Evolutionary conservation across 2,888 invertebrate genomes (phyloP).

Genomic region (Troilus luridus): DNA sequence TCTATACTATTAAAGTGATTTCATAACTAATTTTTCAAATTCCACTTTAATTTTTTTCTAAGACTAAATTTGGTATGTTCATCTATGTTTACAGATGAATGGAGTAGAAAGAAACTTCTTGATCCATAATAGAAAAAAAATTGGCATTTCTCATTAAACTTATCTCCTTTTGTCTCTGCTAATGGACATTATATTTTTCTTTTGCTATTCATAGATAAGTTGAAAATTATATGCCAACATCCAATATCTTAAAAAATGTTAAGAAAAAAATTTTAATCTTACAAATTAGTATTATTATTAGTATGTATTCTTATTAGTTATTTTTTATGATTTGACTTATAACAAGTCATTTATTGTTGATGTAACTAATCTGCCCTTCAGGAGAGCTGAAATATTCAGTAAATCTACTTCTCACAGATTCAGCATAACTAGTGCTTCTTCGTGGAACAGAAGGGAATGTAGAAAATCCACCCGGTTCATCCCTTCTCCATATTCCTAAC

Average conservation of each 20-base stretch:
- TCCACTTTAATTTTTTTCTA: not conserved
- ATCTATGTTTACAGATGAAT: not conserved
- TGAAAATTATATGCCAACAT: not conserved
- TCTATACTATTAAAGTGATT: not conserved
- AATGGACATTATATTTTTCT: not conserved
- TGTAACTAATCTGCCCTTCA: slow-evolving; percentile 62
- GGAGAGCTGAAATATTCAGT: slow-evolving; percentile 65
- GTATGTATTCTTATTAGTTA: not conserved
- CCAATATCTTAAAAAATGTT: not conserved
- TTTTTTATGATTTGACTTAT: not conserved
- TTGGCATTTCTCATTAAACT: not conserved
- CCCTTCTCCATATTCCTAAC: slow-evolving; percentile 60
- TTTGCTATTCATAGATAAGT: not conserved
- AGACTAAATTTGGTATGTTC: not conserved
- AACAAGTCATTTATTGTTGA: not conserved
- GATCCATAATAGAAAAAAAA: not conserved
- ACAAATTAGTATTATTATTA: not conserved
- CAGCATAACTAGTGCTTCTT: slow-evolving; percentile 16
- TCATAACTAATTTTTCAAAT: not conserved
- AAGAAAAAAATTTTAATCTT: too few relatives aligned
- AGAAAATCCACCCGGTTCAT: slow-evolving; percentile 24
- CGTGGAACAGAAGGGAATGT: slow-evolving; percentile 41
- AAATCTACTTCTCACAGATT: slow-evolving; percentile 64
- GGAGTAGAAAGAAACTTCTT: not conserved
- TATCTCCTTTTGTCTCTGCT: not conserved